Percentiles rank a stretch among this genome's conserved stretches.
Conservation (phyloP, 2,888 invertebrate genomes). For the Lithophane leautieri region DNA sequence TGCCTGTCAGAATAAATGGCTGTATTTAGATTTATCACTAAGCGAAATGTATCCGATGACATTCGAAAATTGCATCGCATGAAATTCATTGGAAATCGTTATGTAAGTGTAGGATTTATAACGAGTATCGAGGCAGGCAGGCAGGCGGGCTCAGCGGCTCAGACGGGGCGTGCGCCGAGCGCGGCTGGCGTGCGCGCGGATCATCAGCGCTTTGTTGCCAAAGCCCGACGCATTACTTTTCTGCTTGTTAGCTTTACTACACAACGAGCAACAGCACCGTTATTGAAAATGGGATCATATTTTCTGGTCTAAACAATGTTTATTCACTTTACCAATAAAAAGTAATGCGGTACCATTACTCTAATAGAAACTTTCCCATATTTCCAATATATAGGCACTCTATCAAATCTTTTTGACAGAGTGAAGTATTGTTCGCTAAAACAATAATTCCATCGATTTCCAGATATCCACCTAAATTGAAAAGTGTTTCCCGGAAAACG, state of each 20-base stretch:
- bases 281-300: constrained; percentile 61
- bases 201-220: constrained; percentile 54
- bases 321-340: constrained; percentile 36
- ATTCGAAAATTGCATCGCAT: constrained; percentile 64
- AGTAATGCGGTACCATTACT: constrained; percentile 25
- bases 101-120: constrained; percentile 74
- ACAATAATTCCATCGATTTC: constrained; percentile 48
- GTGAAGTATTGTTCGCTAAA: constrained; percentile 28
- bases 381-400: constrained; percentile 34
- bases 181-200: constrained; percentile 25
- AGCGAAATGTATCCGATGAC: constrained; percentile 63
- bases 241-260: constrained; percentile 64
- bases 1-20: constrained; percentile 62
- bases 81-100: constrained; percentile 70
- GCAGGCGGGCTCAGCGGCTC: background rate
- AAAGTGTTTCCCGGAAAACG: constrained; percentile 46
- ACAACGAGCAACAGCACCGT: constrained; percentile 61
- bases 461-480: constrained; percentile 33
- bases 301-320: constrained; percentile 38
- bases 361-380: constrained; percentile 35
- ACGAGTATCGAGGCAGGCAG: constrained; percentile 52
- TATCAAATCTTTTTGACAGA: constrained; percentile 34
- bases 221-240: constrained; percentile 60
- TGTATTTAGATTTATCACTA: constrained; percentile 63
- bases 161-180: constrained; percentile 27